Evolutionary conservation across 2,797 vertebrate genomes (phyloP), one percentile per base, ranked within the genome.

Genomic region (Lacerta agilis): DNA sequence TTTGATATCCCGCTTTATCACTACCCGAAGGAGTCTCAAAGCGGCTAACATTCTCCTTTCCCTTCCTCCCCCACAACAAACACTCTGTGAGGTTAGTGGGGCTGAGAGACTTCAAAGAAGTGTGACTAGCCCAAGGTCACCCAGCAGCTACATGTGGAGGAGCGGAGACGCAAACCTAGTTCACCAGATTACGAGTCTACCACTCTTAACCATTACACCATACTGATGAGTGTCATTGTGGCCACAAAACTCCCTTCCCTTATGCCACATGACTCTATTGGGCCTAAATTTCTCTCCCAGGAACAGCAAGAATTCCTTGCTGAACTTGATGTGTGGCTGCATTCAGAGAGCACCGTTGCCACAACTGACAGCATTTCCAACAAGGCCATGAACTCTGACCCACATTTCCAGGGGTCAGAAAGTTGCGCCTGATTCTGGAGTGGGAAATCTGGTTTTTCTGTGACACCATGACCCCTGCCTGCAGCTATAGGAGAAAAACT

Each of bases 381-480:
- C 17, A 33, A 79, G n/a, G 41, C 67, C 78, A 55, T 80, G 78
- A 80, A 66, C 67, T 49, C 25, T 88, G 69, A 85, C 82, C 38
- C 61, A 20, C 10, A 13, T 88, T 85, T 85, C 77, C 67, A 85
- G 55, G 72, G 82, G 77, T 81, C 77, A 80, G 71, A 75, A 45
- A 13, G 58, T 29, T 29, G 27, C 4, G 82, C n/a, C 38, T 49
- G 71, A 83, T 82, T 80, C n/a, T 80, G 45, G 36, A 49, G 69
- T 80, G 55, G 86, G 80, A 85, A 80, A 75, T 67, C 83, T 88
- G 69, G 67, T 80, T 80, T 80, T 79, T 45, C 80, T 66, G 20
- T 73, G 45, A 45, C 64, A 36, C 11, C 1, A 8, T 84, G 78
- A 79, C 77, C 41, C 41, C 43, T 79, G 64, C 77, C 69, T 66